These are phyloP conservation scores for Mesochorus sp. DNA, from an alignment of 2,888 invertebrate species.

Conservation along the genomic window DNA sequence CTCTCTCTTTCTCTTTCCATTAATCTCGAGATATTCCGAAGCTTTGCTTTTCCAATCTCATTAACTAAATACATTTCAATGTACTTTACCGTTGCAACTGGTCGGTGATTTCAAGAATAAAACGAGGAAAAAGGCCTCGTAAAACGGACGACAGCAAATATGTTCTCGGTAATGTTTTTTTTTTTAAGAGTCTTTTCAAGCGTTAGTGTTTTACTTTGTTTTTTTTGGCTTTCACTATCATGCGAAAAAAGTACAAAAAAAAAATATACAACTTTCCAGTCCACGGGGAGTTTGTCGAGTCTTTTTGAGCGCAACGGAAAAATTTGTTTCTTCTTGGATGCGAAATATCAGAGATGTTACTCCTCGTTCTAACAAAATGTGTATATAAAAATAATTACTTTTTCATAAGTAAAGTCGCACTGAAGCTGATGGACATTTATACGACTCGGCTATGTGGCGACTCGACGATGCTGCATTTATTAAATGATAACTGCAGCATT, in stretches of 20 bases:
- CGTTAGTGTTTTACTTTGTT: not conserved
- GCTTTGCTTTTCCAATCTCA: conserved; percentile 51
- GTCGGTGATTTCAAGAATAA: not conserved
- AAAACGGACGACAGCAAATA: not conserved
- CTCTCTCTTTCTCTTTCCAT: conserved; percentile 11
- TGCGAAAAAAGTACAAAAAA: too few species aligned
- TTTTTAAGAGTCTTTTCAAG: not conserved
- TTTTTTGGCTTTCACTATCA: too few species aligned
- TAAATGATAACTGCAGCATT: conserved; percentile 40
- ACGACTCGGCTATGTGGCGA: not conserved
- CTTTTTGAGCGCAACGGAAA: not conserved
- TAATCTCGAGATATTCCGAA: conserved; percentile 12
- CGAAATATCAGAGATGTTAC: not conserved
- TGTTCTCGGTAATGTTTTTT: not conserved
- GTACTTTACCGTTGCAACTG: conserved; percentile 7
- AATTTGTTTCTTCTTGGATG: too few species aligned
- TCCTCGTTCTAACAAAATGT: not conserved
- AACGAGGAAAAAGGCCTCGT: not conserved
- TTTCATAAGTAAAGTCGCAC: not conserved
- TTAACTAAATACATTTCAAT: conserved; percentile 57
- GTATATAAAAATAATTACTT: not conserved
- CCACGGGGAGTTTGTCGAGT: not conserved
- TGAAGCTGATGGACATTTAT: conserved; percentile 20
- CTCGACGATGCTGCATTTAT: conserved; percentile 24
- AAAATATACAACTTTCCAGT: not conserved